These are phyloP conservation scores for Ichneumon xanthorius DNA, from an alignment of 2,888 invertebrate genomes.

Conservation along the genomic window DNA sequence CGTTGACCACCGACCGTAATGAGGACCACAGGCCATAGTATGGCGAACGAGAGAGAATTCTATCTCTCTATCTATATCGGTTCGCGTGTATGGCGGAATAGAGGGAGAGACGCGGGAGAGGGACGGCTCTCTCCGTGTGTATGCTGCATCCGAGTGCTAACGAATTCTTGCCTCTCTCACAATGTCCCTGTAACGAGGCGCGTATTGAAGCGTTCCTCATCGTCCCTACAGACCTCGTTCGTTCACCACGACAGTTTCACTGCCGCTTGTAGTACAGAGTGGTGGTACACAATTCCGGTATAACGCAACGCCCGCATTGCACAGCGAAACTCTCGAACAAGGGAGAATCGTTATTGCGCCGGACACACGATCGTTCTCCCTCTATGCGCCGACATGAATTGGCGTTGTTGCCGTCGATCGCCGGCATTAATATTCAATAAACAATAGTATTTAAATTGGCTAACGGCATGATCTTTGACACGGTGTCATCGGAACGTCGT, in stretches of 20 bases:
- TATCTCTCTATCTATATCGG: constrained; percentile 35
- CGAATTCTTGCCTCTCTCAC: constrained; percentile 65
- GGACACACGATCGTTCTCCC: constrained; percentile 35
- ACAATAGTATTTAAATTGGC: not conserved
- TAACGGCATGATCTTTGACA: not conserved
- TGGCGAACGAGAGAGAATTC: constrained; percentile 28
- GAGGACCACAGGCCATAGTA: constrained; percentile 46
- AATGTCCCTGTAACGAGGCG: constrained; percentile 63
- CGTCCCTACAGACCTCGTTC: constrained; percentile 38
- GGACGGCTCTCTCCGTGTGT: not conserved
- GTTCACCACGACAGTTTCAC: constrained; percentile 43
- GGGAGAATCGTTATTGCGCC: constrained; percentile 60
- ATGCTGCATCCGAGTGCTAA: constrained; percentile 55
- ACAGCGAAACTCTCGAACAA: constrained; percentile 53
- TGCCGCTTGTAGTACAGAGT: constrained; percentile 26
- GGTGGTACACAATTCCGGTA: constrained; percentile 47
- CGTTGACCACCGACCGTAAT: constrained; percentile 55
- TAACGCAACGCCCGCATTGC: constrained; percentile 39
- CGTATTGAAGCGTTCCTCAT: constrained; percentile 60
- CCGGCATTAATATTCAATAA: constrained; percentile 9
- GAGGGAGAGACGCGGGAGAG: not conserved
- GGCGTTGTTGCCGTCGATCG: constrained; percentile 6
- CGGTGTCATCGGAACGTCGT: not conserved
- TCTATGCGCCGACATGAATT: constrained; percentile 20
- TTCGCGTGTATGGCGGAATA: constrained; percentile 5